Conservation (phyloP, 2,888 invertebrate species). For the Thysanoteuthis rhombus region DNA sequence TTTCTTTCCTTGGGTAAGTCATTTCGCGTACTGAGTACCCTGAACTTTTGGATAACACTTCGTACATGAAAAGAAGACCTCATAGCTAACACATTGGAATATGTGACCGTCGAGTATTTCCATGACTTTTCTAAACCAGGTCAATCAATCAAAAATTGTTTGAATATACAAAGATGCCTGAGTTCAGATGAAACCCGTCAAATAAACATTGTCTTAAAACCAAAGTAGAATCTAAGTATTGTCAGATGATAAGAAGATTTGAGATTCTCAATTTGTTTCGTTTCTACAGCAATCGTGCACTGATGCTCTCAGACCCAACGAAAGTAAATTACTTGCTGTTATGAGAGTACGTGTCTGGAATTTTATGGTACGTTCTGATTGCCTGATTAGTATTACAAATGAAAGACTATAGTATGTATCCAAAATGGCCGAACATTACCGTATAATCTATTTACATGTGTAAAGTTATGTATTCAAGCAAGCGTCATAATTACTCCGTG, state of each 20-base stretch:
- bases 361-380: not conserved
- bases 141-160: not conserved
- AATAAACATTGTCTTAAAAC: not conserved
- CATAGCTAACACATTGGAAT: too few relatives aligned
- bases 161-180: not conserved
- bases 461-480: not conserved
- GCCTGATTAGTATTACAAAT: not conserved
- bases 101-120: not conserved
- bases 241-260: not conserved
- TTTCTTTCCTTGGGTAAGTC: too few relatives aligned
- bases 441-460: not conserved
- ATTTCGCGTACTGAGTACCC: too few relatives aligned
- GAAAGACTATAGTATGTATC: not conserved
- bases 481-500: not conserved
- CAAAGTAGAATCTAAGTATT: not conserved
- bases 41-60: too few relatives aligned
- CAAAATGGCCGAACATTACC: constrained; percentile 12
- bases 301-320: not conserved
- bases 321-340: not conserved
- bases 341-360: not conserved
- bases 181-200: not conserved
- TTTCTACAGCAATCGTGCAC: too few relatives aligned
- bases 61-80: too few relatives aligned
- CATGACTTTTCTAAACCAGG: not conserved
- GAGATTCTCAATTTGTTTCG: not conserved